Evolutionary conservation across 1,140 invertebrate genomes (phyloP).

Genomic region (Hyposmocoma kahamanoa): DNA sequence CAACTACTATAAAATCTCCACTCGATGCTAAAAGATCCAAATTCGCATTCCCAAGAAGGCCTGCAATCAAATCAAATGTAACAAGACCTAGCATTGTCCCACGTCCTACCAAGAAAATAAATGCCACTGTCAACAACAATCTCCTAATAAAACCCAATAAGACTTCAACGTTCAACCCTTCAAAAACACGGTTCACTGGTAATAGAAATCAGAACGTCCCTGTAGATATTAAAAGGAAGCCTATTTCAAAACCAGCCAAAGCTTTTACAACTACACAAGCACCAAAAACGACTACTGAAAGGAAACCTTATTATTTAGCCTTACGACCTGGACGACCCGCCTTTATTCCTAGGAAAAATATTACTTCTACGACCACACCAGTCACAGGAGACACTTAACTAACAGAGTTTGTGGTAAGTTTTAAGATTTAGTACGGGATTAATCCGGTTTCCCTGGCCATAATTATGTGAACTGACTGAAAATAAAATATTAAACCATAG

Average conservation of each 20-base stretch:
- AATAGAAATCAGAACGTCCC: slow-evolving; percentile 62
- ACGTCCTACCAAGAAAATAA: slow-evolving; percentile 35
- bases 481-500: neutral
- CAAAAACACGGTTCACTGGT: slow-evolving; percentile 44
- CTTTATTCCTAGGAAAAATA: slow-evolving; percentile 52
- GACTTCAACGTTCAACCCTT: slow-evolving; percentile 49
- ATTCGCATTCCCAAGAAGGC: slow-evolving; percentile 56
- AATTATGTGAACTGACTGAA: neutral
- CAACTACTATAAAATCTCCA: slow-evolving; percentile 42
- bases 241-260: slow-evolving; percentile 34
- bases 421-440: no score
- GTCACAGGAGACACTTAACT: slow-evolving; percentile 41
- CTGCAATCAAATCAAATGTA: slow-evolving; percentile 43
- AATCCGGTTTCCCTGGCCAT: no score
- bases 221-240: slow-evolving; percentile 50
- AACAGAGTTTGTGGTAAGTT: no score
- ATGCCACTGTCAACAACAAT: slow-evolving; percentile 31
- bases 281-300: slow-evolving; percentile 49
- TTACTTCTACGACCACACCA: slow-evolving; percentile 25
- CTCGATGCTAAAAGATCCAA: slow-evolving; percentile 56
- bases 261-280: slow-evolving; percentile 48
- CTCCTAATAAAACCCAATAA: slow-evolving; percentile 49
- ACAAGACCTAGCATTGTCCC: slow-evolving; percentile 32
- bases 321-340: slow-evolving; percentile 56
- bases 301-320: slow-evolving; percentile 51